Evolutionary conservation across 1,140 invertebrate species (phyloP).

Genomic region (Pogonomyrmex californicus): DNA sequence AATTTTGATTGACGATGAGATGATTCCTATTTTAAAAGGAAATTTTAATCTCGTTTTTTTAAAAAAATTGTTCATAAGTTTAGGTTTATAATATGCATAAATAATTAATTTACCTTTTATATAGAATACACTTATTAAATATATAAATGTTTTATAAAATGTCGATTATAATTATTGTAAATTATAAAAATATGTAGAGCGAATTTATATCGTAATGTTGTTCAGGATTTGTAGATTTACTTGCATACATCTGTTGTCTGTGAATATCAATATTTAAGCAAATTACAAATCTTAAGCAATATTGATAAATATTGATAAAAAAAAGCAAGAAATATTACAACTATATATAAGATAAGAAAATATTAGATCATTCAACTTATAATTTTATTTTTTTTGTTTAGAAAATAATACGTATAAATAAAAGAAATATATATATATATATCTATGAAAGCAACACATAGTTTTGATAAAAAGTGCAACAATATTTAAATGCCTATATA

Average conservation of each 20-base stretch:
- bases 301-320: not conserved
- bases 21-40: no score
- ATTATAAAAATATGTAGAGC: no score
- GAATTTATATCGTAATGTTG: no score
- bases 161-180: no score
- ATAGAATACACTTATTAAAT: not conserved
- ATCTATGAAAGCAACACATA: not conserved
- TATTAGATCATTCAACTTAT: constrained; percentile 20
- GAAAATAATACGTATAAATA: constrained; percentile 20
- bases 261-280: no score
- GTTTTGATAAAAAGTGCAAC: constrained; percentile 2
- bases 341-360: not conserved
- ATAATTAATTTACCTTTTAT: not conserved
- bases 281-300: no score
- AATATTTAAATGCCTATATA: not conserved
- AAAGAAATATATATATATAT: not conserved
- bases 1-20: not conserved
- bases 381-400: constrained; percentile 1
- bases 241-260: no score
- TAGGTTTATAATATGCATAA: not conserved
- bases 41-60: not conserved
- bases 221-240: no score
- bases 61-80: not conserved
- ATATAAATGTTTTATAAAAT: not conserved
- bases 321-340: constrained; percentile 18